A percentile compares a stretch with the other conserved stretches of the same genome.
phyloP scores from a whole-genome alignment of 2,888 invertebrate genomes.

The Caenorhabditis doughertyi region DNA sequence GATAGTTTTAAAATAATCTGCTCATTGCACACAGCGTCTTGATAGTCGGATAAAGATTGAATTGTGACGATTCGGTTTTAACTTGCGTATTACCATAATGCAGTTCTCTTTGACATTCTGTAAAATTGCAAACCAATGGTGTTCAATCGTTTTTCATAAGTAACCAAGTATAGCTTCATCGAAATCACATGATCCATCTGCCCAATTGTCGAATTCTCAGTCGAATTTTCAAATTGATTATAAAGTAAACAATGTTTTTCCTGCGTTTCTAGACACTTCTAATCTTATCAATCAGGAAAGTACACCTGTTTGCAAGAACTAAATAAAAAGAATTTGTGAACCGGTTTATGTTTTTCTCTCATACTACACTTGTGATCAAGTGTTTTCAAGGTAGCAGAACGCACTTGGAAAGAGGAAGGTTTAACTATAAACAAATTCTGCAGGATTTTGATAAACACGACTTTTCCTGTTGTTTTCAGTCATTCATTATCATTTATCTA shows the following conservation, averaged over 20 bases:
- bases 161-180: no score
- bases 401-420: background rate
- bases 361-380: slow-evolving; percentile 31
- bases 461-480: background rate
- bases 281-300: slow-evolving; percentile 9
- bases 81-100: no score
- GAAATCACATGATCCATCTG: no score
- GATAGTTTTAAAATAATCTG: no score
- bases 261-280: background rate
- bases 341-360: slow-evolving; percentile 33
- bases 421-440: slow-evolving; percentile 12
- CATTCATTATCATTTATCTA: slow-evolving; percentile 8
- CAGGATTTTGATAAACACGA: slow-evolving; percentile 17
- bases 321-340: slow-evolving; percentile 13
- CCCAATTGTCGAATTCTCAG: background rate
- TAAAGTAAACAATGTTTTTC: slow-evolving; percentile 13
- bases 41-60: no score
- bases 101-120: no score
- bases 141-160: no score
- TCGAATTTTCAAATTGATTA: background rate
- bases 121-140: no score
- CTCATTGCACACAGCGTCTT: no score
- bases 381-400: slow-evolving; percentile 18
- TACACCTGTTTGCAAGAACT: slow-evolving; percentile 41
- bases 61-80: no score